These are phyloP conservation scores for Branchinecta lynchi DNA, from an alignment of 1,140 invertebrate genomes.

Conservation along the genomic window DNA sequence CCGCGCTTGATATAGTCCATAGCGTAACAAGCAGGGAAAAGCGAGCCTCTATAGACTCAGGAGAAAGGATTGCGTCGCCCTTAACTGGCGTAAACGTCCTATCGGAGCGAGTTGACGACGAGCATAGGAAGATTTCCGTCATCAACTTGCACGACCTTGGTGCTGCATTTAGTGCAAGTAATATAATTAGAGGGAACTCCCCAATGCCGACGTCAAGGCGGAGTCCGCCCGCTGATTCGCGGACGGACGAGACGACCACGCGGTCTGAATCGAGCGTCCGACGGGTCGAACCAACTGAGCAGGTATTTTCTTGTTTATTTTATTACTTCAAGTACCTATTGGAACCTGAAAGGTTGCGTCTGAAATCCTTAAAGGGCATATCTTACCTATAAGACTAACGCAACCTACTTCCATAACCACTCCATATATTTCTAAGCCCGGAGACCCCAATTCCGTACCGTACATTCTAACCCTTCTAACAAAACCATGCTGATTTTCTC, in stretches of 20 bases:
- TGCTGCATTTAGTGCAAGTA: conserved; percentile 25
- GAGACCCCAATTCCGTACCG: too few relatives aligned
- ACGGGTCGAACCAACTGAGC: not conserved
- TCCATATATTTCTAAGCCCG: too few relatives aligned
- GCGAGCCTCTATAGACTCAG: not conserved
- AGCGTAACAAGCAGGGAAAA: not conserved
- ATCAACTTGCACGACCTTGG: conserved; percentile 27
- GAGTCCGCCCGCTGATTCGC: conserved; percentile 12
- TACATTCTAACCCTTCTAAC: too few relatives aligned
- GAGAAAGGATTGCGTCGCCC: not conserved
- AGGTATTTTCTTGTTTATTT: not conserved
- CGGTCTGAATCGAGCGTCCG: not conserved
- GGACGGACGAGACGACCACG: conserved; percentile 15
- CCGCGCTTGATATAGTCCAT: not conserved
- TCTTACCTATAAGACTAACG: too few relatives aligned
- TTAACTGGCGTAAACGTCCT: conserved; percentile 16
- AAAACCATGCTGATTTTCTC: too few relatives aligned
- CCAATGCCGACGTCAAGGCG: conserved; percentile 11
- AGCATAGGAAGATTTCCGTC: conserved; percentile 26
- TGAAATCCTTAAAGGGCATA: too few relatives aligned
- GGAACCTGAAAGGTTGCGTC: too few relatives aligned
- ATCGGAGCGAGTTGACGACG: conserved; percentile 22
- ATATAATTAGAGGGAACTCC: not conserved
- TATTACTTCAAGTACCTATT: too few relatives aligned
- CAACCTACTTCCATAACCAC: too few relatives aligned